These are phyloP conservation scores for Chascanopsetta lugubris DNA, from an alignment of 2,113 vertebrate genomes.

Conservation along the genomic window DNA sequence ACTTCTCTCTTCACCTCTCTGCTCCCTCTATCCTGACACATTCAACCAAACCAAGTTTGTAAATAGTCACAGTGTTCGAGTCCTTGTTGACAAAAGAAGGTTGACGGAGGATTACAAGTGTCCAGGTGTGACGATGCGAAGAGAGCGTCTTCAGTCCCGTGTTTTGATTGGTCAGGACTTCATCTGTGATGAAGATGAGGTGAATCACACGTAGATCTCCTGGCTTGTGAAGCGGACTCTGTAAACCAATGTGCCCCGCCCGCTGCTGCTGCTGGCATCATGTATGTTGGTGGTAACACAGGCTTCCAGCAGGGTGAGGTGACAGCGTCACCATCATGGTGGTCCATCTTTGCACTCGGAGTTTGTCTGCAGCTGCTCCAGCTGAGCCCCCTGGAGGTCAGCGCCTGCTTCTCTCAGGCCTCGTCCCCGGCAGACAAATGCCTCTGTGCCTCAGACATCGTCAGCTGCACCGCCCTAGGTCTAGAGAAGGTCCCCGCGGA, in stretches of 20 bases:
- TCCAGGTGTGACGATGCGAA: neutral
- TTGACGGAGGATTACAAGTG: too few species aligned
- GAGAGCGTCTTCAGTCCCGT: neutral
- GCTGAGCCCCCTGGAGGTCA: constrained; percentile 21
- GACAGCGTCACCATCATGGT: neutral
- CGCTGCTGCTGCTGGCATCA: constrained; percentile 38
- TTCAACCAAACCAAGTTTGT: neutral
- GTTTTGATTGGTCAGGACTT: too few species aligned
- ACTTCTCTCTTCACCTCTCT: neutral
- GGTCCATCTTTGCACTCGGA: constrained; percentile 23
- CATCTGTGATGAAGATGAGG: neutral
- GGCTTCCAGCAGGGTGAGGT: constrained; percentile 35
- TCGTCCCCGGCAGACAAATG: constrained; percentile 61
- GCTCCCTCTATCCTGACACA: constrained; percentile 4
- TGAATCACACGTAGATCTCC: too few species aligned
- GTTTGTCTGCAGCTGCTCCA: constrained; percentile 32
- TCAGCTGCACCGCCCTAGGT: constrained; percentile 86
- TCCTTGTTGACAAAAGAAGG: too few species aligned
- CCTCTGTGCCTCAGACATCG: constrained; percentile 89
- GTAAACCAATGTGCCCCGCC: constrained; percentile 4
- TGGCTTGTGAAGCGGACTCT: too few species aligned
- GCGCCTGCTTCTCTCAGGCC: constrained; percentile 63
- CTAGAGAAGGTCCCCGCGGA: constrained; percentile 80
- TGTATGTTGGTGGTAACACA: constrained; percentile 9
- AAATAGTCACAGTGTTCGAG: neutral